Conservation (phyloP, 2,888 invertebrate genomes). For the Prenolepis imparis region DNA sequence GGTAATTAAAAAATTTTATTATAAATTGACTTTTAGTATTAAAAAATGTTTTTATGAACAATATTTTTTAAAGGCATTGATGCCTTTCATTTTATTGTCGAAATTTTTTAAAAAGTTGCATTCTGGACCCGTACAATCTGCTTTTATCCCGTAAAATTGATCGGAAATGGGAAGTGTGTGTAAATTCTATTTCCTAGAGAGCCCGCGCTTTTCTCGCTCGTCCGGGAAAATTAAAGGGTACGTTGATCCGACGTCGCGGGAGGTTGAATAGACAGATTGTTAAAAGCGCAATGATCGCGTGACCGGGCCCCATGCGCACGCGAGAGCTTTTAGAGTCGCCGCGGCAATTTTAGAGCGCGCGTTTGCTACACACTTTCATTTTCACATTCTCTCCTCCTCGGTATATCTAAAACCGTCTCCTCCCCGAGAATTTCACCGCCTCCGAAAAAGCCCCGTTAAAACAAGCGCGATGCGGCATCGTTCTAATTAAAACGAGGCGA, state of each 20-base stretch:
- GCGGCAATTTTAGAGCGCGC: conserved; percentile 42
- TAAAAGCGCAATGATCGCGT: conserved; percentile 50
- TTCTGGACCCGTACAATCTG: neutral
- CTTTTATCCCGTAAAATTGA: neutral
- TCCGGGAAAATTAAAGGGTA: conserved; percentile 30
- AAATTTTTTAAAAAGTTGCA: neutral
- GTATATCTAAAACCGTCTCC: conserved; percentile 50
- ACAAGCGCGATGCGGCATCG: conserved; percentile 49
- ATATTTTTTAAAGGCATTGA: neutral
- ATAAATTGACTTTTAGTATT: too few relatives aligned
- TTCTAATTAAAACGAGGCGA: conserved; percentile 43
- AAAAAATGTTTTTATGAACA: neutral
- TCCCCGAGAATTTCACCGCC: conserved; percentile 45
- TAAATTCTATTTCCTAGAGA: neutral
- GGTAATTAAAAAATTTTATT: too few relatives aligned
- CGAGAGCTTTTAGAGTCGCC: conserved; percentile 44
- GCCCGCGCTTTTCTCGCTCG: conserved; percentile 11
- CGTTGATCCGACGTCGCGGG: conserved; percentile 26
- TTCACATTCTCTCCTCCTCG: conserved; percentile 44
- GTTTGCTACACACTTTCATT: conserved; percentile 41
- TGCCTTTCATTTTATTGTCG: neutral
- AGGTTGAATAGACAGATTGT: conserved; percentile 42
- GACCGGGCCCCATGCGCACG: conserved; percentile 32
- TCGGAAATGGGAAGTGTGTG: neutral
- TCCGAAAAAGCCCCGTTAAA: conserved; percentile 35